phyloP scores from a whole-genome alignment of 2,888 invertebrate genomes.

The Prosapia bicincta region DNA sequence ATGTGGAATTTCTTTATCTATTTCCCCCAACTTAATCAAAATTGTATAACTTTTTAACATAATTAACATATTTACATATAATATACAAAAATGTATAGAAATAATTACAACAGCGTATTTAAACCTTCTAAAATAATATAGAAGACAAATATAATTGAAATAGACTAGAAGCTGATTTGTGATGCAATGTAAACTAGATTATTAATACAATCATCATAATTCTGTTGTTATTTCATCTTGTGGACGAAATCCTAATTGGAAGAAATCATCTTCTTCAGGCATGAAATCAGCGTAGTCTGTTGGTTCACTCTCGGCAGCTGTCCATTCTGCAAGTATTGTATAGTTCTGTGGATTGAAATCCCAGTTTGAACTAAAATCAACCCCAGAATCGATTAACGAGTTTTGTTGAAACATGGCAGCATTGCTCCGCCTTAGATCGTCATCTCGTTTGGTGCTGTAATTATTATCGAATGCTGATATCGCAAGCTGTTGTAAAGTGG shows the following conservation, averaged over 20 bases:
- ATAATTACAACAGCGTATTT: not conserved
- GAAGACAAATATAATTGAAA: not conserved
- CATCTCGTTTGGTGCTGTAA: conserved; percentile 37
- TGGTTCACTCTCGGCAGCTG: conserved; percentile 42
- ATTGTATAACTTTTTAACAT: too few species aligned
- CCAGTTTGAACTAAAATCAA: conserved; percentile 50
- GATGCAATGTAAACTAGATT: not conserved
- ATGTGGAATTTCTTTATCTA: too few species aligned
- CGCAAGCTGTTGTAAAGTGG: conserved; percentile 45
- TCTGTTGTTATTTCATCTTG: conserved; percentile 88
- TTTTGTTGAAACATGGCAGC: conserved; percentile 18
- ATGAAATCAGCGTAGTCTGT: conserved; percentile 38
- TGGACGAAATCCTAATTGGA: conserved; percentile 78
- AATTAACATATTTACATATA: not conserved
- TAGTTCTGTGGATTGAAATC: conserved; percentile 46
- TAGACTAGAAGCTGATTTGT: not conserved
- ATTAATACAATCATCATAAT: conserved; percentile 50
- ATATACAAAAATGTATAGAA: not conserved
- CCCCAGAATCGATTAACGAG: conserved; percentile 50
- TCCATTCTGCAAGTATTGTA: conserved; percentile 47
- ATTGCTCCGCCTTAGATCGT: conserved; percentile 3
- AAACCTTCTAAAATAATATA: not conserved
- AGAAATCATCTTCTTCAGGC: conserved; percentile 69
- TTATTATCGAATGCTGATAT: conserved; percentile 46
- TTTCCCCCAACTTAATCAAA: too few species aligned